Evolutionary conservation across 2,113 vertebrate genomes (phyloP).

Genomic region (Epinephelus lanceolatus): DNA sequence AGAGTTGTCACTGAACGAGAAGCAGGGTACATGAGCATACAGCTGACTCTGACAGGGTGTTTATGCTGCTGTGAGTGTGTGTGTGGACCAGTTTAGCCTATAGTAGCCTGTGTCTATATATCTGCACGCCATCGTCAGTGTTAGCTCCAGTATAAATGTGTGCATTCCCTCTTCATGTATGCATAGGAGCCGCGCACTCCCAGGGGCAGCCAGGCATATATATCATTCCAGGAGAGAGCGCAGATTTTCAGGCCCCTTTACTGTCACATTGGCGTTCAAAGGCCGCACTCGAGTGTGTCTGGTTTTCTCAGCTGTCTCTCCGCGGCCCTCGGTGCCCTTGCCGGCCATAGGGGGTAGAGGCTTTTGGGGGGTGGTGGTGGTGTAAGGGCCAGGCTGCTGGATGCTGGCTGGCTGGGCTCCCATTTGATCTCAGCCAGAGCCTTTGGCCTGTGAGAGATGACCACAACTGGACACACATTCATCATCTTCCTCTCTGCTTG

Average conservation of each 20-base stretch:
- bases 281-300: slow-evolving; percentile 67
- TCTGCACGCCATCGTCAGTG: slow-evolving; percentile 18
- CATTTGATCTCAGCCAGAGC: slow-evolving; percentile 79
- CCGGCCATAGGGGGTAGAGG: slow-evolving; percentile 68
- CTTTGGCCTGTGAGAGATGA: slow-evolving; percentile 83
- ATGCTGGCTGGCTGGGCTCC: slow-evolving; percentile 63
- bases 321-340: slow-evolving; percentile 65
- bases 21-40: slow-evolving; percentile 26
- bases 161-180: slow-evolving; percentile 52
- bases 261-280: slow-evolving; percentile 75
- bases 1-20: slow-evolving; percentile 33
- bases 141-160: slow-evolving; percentile 21
- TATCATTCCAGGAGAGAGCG: slow-evolving; percentile 60
- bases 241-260: slow-evolving; percentile 51
- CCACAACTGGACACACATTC: slow-evolving; percentile 79
- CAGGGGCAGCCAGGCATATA: slow-evolving; percentile 49
- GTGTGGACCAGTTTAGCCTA: slow-evolving; percentile 10
- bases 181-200: slow-evolving; percentile 35
- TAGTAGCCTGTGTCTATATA: slow-evolving; percentile 1
- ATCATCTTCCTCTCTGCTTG: slow-evolving; percentile 39
- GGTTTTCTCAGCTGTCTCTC: slow-evolving; percentile 85
- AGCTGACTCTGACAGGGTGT: slow-evolving; percentile 43
- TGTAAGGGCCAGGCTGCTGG: slow-evolving; percentile 57
- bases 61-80: not conserved
- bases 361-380: slow-evolving; percentile 30